Evolutionary conservation across 1,140 invertebrate species (phyloP), one percentile per base, ranked within the genome.

Genomic region (honey bee (Apis mellifera)): DNA sequence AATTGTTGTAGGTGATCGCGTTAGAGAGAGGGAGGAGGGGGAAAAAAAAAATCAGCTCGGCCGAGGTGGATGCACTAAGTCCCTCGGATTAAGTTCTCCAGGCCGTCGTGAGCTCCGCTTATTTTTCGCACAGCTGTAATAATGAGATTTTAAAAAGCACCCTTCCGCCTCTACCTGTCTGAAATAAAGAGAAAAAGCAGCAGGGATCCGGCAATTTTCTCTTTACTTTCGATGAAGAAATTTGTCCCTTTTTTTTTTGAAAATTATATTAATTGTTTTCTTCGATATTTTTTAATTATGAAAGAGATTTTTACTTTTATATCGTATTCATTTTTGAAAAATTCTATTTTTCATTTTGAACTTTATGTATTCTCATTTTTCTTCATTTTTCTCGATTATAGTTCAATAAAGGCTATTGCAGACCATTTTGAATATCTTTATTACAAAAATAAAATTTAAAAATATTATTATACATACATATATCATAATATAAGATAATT

Each of bases 101-200:
- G 68, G 57, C 74, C 62, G 81, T 65, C 74, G 75, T 59, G 81
- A 82, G 78, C 86, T 87, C 86, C 65, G 83, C 42, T 88, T 86
- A 89, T 90, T 90, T 90, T 86, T 87, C 89, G 65, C 83, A n/a
- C 85, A 90, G 87, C 84, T 70, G 76, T 85, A 86, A 90, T 90
- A 90, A 91, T 85, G 88, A 90, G 89, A 92, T 89, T n/a, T 91
- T 91, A 88, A 90, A 91, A 87, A 85, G 82, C 78, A 79, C 66
- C 71, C 83, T 65, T 77, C 64, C 23, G 26, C 73, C 32, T 42
- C 5, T 88, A 83, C 80, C 87, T 81, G 84, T 85, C 71, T 23
- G 73, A 72, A 81, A 82, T 64, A 68, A 74, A 26, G 69, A 42
- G 74, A 17, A 55, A 54, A 42, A 70, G 32, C 59, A 70, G 66